A percentile compares a stretch with the other conserved stretches of the same genome.
Conservation (phyloP, 1,140 invertebrate genomes). For the Thaumatotibia leucotreta region DNA sequence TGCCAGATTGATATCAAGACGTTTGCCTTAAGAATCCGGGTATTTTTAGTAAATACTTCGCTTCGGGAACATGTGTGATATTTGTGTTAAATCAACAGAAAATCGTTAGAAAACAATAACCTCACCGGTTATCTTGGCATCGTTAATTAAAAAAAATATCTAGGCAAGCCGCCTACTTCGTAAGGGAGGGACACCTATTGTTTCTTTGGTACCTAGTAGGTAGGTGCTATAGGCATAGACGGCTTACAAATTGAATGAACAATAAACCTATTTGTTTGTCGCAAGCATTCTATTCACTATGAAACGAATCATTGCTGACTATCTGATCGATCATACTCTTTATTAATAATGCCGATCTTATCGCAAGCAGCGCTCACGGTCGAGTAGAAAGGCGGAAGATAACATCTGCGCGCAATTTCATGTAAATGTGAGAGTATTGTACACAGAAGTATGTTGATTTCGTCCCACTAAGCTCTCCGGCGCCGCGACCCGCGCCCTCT, state of each 20-base stretch:
- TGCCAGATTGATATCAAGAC: constrained; percentile 7
- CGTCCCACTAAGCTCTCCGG: constrained; percentile 9
- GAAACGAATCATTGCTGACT: constrained; percentile 1
- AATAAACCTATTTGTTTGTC: not conserved
- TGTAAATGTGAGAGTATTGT: constrained; percentile 19
- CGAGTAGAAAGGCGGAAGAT: constrained; percentile 7
- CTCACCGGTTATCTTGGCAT: not conserved
- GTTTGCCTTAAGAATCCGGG: constrained; percentile 7
- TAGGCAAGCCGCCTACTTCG: too few species aligned
- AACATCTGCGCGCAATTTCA: constrained; percentile 8
- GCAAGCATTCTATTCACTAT: not conserved
- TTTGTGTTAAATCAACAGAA: not conserved
- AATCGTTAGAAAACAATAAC: constrained; percentile 6
- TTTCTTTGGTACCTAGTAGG: not conserved
- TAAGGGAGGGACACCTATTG: too few species aligned
- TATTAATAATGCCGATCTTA: constrained; percentile 8
- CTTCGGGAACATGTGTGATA: not conserved
- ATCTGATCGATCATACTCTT: constrained; percentile 1
- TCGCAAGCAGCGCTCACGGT: constrained; percentile 5
- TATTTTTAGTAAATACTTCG: constrained; percentile 8
- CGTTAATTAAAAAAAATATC: not conserved
- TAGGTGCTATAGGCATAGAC: not conserved
- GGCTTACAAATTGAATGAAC: not conserved
- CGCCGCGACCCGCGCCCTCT: constrained; percentile 16
- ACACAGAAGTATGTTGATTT: constrained; percentile 20